Conservation (phyloP, 1,140 invertebrate genomes). For the Neodiprion fabricii region DNA sequence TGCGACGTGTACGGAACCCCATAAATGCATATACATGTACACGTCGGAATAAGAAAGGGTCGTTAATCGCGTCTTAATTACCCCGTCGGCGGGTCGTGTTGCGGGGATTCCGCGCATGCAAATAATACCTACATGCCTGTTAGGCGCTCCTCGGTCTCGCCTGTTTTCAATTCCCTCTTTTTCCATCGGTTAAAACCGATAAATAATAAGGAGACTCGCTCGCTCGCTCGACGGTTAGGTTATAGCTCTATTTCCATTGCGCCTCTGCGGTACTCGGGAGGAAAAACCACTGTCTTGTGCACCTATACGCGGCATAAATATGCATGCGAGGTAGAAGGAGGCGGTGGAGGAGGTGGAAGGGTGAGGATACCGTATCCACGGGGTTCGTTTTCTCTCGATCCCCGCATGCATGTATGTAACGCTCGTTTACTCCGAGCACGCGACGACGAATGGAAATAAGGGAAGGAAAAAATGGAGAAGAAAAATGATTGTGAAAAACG, state of each 20-base stretch:
- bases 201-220: neutral
- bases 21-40: neutral
- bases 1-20: no score
- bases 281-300: neutral
- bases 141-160: neutral
- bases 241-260: neutral
- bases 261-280: neutral
- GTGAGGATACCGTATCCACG: no score
- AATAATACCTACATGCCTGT: neutral
- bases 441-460: no score
- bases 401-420: no score
- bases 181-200: neutral
- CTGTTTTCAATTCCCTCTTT: neutral
- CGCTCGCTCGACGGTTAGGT: no score
- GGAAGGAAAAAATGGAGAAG: no score
- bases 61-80: constrained; percentile 4
- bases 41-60: neutral
- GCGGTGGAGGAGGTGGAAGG: no score
- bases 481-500: no score
- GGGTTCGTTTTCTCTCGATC: no score
- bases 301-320: neutral
- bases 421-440: no score
- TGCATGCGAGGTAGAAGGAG: neutral
- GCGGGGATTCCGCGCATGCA: neutral
- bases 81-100: neutral